phyloP scores from a whole-genome alignment of 2,888 invertebrate species.

The Pyrocoelia pectoralis region DNA sequence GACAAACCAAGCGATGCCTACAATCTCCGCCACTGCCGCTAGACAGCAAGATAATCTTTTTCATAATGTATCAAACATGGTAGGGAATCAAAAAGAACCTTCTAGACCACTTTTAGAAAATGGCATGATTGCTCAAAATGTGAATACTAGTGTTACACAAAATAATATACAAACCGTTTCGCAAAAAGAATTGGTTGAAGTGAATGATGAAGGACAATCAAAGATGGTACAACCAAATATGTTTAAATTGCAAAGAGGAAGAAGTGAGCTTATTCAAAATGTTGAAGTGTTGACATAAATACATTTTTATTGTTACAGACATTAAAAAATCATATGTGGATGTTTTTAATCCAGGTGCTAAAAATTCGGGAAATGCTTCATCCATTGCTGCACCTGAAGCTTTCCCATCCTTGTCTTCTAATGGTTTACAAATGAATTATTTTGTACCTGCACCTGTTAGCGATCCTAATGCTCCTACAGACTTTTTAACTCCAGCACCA shows the following conservation, averaged over 20 bases:
- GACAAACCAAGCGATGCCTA: neutral
- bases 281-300: neutral
- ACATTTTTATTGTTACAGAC: slow-evolving; percentile 62
- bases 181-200: slow-evolving; percentile 10
- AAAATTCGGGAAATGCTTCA: slow-evolving; percentile 49
- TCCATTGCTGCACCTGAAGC: slow-evolving; percentile 53
- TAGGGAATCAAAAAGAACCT: neutral
- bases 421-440: slow-evolving; percentile 60
- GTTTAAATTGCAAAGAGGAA: slow-evolving; percentile 80
- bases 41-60: neutral
- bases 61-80: neutral
- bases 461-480: slow-evolving; percentile 65
- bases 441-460: slow-evolving; percentile 66
- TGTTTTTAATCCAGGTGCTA: slow-evolving; percentile 82
- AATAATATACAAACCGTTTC: neutral
- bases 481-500: slow-evolving; percentile 63
- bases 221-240: slow-evolving; percentile 67
- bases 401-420: slow-evolving; percentile 35
- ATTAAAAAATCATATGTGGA: slow-evolving; percentile 89
- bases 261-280: slow-evolving; percentile 66
- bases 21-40: neutral
- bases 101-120: neutral
- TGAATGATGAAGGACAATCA: slow-evolving; percentile 20
- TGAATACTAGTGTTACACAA: neutral
- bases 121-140: slow-evolving; percentile 14